Evolutionary conservation across 2,888 invertebrate genomes (phyloP), one percentile per base, ranked within the genome.

Genomic region (Stegana nigrithorax): DNA sequence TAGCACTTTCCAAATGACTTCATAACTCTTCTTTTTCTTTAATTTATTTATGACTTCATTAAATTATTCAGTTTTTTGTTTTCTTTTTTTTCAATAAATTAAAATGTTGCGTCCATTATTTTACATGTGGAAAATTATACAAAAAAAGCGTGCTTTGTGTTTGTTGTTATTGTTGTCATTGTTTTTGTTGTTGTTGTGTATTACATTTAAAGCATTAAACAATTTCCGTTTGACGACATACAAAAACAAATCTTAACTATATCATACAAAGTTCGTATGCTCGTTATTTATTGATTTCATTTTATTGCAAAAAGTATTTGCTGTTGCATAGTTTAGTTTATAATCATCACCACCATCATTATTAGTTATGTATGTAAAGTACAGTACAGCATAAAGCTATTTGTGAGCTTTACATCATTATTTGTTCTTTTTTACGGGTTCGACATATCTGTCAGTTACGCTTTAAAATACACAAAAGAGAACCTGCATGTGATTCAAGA

Each of bases 1-100:
- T 51, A 60, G 62, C 64, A 60, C 66, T 39, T 64, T 50, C 51
- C 60, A 62, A 57, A 65, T 65, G 39, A 65, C 64, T 66, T 68
- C 57, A 42, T 32, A 21, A 26, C 10, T 36, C n/a, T 36, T 47
- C 25, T 10, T 47, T 21, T 25, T 45, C 10, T 45, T 45, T 45
- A 19, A 45, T 45, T 25, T 23, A 47, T 55, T 55, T 55, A 12
- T 21, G 3, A 12, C 36, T 36, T 55, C 21, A 8, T 55, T 36
- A 21, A 36, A 36, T 29, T 21, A 47, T 47, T 7, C 21, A 55
- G 25, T 6, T 32, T 32, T 32, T 53, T 32, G 26, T 51, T 27
- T 51, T 51, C 8, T 45, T 39, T 25, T n/a, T 14, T 26, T 50
- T 14, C 21, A 29, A 42, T n/a, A 42, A 42, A n/a, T 42, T 14